Evolutionary conservation across 2,888 invertebrate genomes (phyloP).

Genomic region (Andricus curvator): DNA sequence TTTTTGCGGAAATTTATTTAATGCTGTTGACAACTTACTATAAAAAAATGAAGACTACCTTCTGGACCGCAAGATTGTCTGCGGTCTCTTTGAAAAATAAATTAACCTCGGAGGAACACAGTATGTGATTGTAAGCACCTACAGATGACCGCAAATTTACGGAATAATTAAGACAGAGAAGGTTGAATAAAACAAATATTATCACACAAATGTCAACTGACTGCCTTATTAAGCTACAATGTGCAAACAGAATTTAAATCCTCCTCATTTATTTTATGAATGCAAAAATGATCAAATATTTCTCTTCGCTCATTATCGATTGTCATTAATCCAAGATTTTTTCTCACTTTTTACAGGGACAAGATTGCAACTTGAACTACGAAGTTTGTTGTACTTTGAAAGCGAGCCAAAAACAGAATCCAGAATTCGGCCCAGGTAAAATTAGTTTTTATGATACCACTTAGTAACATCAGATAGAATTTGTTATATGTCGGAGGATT

Average conservation of each 20-base stretch:
- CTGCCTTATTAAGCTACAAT: conserved; percentile 10
- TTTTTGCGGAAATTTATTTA: not conserved
- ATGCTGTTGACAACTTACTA: conserved; percentile 2
- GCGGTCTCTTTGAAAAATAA: conserved; percentile 13
- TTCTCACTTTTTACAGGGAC: conserved; percentile 60
- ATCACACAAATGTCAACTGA: not conserved
- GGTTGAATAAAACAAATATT: conserved; percentile 15
- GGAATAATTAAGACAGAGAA: conserved; percentile 21
- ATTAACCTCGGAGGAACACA: not conserved
- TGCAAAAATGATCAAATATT: not conserved
- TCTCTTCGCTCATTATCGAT: not conserved
- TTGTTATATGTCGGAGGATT: not conserved
- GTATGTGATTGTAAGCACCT: not conserved
- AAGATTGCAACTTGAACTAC: conserved; percentile 61
- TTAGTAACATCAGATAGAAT: not conserved
- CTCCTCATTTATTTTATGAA: too few relatives aligned
- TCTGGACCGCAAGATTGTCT: conserved; percentile 5
- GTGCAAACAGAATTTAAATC: not conserved
- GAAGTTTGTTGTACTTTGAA: conserved; percentile 68
- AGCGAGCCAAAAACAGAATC: not conserved
- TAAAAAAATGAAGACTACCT: not conserved
- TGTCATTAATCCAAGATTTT: not conserved
- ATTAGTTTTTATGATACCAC: not conserved
- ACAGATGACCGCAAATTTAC: conserved; percentile 10
- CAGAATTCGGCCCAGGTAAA: not conserved